Evolutionary conservation across 1,140 invertebrate genomes (phyloP).

Genomic region (Cecropterus lyciades): DNA sequence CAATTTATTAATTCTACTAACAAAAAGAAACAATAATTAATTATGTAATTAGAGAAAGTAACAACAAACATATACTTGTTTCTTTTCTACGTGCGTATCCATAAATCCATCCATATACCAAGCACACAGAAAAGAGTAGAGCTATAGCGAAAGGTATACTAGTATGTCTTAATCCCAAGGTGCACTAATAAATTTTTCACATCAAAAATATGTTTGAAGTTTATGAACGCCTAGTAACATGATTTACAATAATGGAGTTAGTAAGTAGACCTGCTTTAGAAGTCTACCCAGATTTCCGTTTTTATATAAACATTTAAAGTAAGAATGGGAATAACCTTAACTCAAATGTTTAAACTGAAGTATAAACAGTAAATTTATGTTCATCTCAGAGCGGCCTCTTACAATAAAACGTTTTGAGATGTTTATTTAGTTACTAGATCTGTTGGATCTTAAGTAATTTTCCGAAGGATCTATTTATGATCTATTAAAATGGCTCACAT

Average conservation of each 20-base stretch:
- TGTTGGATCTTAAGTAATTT: conserved; percentile 46
- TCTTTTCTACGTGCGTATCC: too few species aligned
- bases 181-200: too few species aligned
- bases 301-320: conserved; percentile 22
- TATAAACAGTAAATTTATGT: conserved; percentile 47
- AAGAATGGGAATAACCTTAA: conserved; percentile 18
- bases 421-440: conserved; percentile 51
- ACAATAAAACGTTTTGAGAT: conserved; percentile 48
- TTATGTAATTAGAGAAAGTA: too few species aligned
- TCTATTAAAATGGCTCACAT: conserved; percentile 50
- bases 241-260: background rate
- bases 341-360: conserved; percentile 35
- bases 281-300: background rate
- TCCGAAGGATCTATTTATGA: too few species aligned
- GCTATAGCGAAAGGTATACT: too few species aligned
- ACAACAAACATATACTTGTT: too few species aligned
- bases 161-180: too few species aligned
- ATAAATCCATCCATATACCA: too few species aligned
- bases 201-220: background rate
- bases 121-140: too few species aligned
- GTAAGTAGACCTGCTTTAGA: background rate
- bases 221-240: background rate
- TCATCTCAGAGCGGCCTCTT: conserved; percentile 45
- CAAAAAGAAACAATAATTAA: too few species aligned
- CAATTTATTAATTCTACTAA: too few species aligned